phyloP scores from a whole-genome alignment of 2,888 invertebrate species.

The Leptinotarsa peninsularis region DNA sequence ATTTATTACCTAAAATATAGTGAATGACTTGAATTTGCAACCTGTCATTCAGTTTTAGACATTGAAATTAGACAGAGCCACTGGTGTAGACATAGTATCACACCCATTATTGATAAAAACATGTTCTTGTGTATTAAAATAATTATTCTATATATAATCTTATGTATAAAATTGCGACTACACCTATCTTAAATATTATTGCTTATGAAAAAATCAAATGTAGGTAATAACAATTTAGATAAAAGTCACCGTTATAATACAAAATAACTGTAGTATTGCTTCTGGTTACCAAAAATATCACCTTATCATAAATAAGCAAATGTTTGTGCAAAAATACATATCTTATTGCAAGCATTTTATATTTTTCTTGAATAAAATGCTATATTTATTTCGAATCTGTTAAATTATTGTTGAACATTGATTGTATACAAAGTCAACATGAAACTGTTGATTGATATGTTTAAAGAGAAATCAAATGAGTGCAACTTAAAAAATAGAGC shows the following conservation, averaged over 20 bases:
- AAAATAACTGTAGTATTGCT: conserved; percentile 64
- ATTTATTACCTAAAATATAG: too few relatives aligned
- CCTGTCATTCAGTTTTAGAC: too few relatives aligned
- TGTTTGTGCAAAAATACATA: conserved; percentile 65
- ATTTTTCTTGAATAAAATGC: conserved; percentile 35
- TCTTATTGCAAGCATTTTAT: conserved; percentile 61
- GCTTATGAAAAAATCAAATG: conserved; percentile 57
- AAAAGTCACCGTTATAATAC: conserved; percentile 51
- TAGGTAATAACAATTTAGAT: conserved; percentile 50
- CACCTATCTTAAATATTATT: conserved; percentile 58
- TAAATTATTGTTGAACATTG: conserved; percentile 14
- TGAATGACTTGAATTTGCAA: too few relatives aligned
- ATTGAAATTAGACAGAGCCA: too few relatives aligned
- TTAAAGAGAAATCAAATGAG: conserved; percentile 7
- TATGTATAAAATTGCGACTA: conserved; percentile 44
- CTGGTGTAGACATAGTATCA: conserved; percentile 13
- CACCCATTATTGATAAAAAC: conserved; percentile 17
- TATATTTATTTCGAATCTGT: conserved; percentile 35
- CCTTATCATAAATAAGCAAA: conserved; percentile 58
- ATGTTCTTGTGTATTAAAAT: conserved; percentile 45
- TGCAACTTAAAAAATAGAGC: not conserved
- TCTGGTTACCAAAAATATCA: conserved; percentile 67
- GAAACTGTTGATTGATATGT: conserved; percentile 38
- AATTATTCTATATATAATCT: conserved; percentile 50
- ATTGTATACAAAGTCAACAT: conserved; percentile 38